These are phyloP conservation scores for Eublepharis macularius DNA, from an alignment of 2,113 vertebrate species.

Conservation along the genomic window DNA sequence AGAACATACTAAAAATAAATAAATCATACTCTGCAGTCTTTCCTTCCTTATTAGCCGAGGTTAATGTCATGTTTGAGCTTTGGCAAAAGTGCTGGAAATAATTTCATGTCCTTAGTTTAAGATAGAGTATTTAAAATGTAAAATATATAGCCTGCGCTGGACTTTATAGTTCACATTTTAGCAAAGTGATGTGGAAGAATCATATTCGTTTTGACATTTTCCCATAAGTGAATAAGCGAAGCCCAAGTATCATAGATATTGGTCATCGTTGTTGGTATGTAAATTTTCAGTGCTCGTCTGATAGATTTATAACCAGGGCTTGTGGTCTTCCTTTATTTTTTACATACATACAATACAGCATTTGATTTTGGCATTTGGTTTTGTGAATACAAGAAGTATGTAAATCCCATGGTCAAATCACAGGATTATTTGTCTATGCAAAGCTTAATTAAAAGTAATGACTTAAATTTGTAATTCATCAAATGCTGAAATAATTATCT, in stretches of 20 bases:
- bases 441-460: conserved; percentile 18
- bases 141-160: not conserved
- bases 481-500: conserved; percentile 1
- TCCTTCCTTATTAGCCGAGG: not conserved
- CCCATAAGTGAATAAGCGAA: not conserved
- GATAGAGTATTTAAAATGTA: not conserved
- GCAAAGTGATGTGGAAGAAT: not conserved
- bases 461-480: conserved; percentile 9
- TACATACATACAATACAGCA: not conserved
- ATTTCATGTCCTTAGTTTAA: not conserved
- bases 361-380: not conserved
- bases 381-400: not conserved
- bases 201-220: too few species aligned
- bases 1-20: too few species aligned
- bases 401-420: accelerated
- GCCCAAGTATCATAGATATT: not conserved
- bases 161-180: not conserved
- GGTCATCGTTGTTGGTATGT: not conserved
- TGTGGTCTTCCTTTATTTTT: too few species aligned
- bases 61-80: not conserved
- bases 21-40: too few species aligned
- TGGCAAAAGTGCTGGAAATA: not conserved
- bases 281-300: not conserved
- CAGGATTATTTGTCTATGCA: not conserved
- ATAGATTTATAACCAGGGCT: not conserved